phyloP scores from a whole-genome alignment of 2,888 invertebrate species.

The Thumatha senex region DNA sequence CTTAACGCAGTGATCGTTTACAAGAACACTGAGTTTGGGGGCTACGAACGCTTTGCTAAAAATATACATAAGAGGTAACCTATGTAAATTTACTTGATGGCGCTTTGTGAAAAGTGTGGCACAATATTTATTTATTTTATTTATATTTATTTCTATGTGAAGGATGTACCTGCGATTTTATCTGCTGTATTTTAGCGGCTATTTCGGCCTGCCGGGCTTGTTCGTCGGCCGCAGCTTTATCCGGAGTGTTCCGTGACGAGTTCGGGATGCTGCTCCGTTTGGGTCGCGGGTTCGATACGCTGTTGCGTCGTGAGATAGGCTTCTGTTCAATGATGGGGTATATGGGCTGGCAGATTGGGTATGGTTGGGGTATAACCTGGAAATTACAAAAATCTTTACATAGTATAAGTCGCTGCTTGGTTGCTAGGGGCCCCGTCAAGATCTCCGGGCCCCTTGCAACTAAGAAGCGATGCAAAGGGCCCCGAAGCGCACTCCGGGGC shows the following conservation, averaged over 20 bases:
- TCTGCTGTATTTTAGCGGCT: conserved; percentile 64
- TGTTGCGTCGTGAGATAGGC: conserved; percentile 25
- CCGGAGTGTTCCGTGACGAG: conserved; percentile 49
- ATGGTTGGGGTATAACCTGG: conserved; percentile 62
- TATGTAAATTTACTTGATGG: too few species aligned
- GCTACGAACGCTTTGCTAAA: too few species aligned
- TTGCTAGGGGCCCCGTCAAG: too few species aligned
- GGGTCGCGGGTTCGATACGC: conserved; percentile 23
- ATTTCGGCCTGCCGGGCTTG: conserved; percentile 45
- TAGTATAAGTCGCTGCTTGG: background rate
- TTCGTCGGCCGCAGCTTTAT: conserved; percentile 37
- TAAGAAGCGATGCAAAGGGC: too few species aligned
- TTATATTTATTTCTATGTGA: too few species aligned
- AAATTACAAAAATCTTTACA: background rate
- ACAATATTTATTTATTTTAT: too few species aligned
- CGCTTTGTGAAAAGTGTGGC: too few species aligned
- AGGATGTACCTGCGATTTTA: conserved; percentile 41
- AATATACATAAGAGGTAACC: too few species aligned
- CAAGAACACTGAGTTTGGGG: too few species aligned
- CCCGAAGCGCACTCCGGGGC: too few species aligned
- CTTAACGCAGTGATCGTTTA: too few species aligned
- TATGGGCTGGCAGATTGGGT: conserved; percentile 56
- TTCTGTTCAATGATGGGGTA: conserved; percentile 51
- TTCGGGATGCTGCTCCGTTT: conserved; percentile 40
- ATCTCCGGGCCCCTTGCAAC: too few species aligned